Base-by-base conservation (phyloP, 2,888 invertebrate genomes). In the Serrognathus titanus region DNA sequence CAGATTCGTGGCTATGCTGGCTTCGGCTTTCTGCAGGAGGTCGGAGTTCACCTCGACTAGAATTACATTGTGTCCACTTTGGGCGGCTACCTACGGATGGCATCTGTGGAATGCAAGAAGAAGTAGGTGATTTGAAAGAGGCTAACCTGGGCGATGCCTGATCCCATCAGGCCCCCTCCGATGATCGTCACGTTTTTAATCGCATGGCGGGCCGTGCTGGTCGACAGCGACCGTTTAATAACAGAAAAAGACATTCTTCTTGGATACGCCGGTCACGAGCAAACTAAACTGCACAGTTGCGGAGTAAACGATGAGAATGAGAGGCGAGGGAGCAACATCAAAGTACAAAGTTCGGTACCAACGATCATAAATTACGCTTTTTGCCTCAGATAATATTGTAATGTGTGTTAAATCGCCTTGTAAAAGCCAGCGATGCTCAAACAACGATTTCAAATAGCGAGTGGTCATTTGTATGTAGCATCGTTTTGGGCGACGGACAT, bases 111-210 rank as follows among this genome's bases (percentile, higher is more conserved):
- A 6, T 31, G 16, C 16, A 6, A 3, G 24, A 31, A 31, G 1
- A 6, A 31, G 6, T 31, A 6, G n/a, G n/a, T 31, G 4, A 31
- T 31, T 31, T 31, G 24, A 56, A 41, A 1, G 4, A 31, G 24
- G 66, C 69, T 74, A 80, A 92, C 92, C 85, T 94, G 94, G 51
- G 93, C 93, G 69, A 94, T 94, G 55, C 94, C 94, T 49, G 91
- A 87, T 6, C 94, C 94, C 94, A 94, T 94, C 11, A 92, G 79
- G 7, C 94, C 94, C 48, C 91, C 89, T 9, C 94, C 94, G 62
- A 94, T 87, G 13, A 94, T 83, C 6, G 91, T 89, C 39, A 94
- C 87, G 79, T 89, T 87, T 76, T 90, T 89, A 45, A 92, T 87
- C 12, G 74, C 73, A 59, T 75, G 70, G 59, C 72, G 64, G 6